Conservation (phyloP, 2,113 vertebrate species). For the Platycercus adscitus region DNA sequence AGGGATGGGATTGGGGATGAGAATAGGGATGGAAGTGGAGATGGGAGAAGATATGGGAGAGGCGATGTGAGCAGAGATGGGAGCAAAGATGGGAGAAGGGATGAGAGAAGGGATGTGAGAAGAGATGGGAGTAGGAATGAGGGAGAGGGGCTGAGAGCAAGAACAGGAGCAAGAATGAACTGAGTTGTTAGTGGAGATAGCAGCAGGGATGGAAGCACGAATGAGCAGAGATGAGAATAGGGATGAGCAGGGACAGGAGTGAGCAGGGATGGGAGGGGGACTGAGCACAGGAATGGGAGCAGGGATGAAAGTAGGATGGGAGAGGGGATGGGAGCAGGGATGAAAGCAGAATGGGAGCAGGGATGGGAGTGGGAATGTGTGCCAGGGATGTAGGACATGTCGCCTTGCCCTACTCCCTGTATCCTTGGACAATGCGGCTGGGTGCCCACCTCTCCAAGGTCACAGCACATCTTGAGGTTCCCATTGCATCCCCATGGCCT, state of each 20-base stretch:
- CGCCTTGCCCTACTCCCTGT: neutral
- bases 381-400: neutral
- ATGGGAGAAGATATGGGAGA: fast-evolving
- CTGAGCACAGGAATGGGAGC: too few species aligned
- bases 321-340: neutral
- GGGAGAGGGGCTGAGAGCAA: too few species aligned
- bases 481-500: neutral
- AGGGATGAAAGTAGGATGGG: neutral
- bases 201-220: fast-evolving
- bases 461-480: neutral
- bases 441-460: neutral
- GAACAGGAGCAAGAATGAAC: too few species aligned
- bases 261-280: neutral
- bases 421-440: fast-evolving
- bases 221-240: fast-evolving
- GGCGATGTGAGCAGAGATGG: too few species aligned
- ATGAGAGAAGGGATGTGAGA: too few species aligned
- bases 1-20: fast-evolving
- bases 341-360: neutral
- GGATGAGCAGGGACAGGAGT: neutral
- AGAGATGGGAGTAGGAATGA: too few species aligned
- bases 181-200: neutral
- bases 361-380: neutral
- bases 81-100: too few species aligned
- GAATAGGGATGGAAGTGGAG: neutral